Evolutionary conservation across 2,797 vertebrate species (phyloP).

Genomic region (Synaphobranchus kaupii): DNA sequence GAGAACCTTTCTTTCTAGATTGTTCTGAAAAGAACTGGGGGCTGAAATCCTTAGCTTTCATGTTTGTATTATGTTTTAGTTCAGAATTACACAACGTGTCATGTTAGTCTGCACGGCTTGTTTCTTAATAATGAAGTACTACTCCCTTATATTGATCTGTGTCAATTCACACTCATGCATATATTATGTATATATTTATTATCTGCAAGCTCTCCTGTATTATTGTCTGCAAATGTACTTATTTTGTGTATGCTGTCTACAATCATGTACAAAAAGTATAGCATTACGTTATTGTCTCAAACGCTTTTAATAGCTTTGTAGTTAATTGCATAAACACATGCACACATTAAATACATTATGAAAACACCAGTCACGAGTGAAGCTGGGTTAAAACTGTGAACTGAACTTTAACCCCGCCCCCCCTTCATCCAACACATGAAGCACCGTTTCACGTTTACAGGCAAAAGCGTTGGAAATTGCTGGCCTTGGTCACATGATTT

Average conservation of each 20-base stretch:
- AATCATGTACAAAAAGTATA: background rate
- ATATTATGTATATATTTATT: background rate
- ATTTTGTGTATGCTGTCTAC: background rate
- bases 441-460: background rate
- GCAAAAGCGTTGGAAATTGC: background rate
- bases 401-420: background rate
- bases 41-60: background rate
- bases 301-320: background rate
- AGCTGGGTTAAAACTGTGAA: background rate
- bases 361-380: background rate
- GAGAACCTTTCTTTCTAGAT: background rate
- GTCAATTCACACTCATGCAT: background rate
- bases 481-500: conserved; percentile 59
- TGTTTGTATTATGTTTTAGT: background rate
- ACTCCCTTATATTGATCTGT: background rate
- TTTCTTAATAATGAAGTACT: background rate
- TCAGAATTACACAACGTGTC: background rate
- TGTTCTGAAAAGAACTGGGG: background rate
- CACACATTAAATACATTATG: background rate
- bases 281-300: background rate
- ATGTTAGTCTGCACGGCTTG: background rate
- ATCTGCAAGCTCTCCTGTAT: background rate
- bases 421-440: background rate
- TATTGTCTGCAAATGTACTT: background rate
- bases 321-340: background rate